Conservation (phyloP, 1,140 invertebrate genomes). For the Drosophila subobscura region DNA sequence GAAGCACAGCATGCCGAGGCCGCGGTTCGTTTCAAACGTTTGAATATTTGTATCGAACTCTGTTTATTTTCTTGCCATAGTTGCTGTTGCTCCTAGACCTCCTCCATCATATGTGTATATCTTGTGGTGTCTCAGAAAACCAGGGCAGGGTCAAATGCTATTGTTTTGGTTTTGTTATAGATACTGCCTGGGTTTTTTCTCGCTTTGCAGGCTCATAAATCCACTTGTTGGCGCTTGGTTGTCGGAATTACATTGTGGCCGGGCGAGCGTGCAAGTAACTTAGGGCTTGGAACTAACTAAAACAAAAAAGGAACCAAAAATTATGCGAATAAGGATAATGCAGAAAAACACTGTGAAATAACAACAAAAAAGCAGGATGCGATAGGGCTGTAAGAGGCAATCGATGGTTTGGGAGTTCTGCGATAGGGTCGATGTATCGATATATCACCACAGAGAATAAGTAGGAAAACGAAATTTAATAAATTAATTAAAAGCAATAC, state of each 20-base stretch:
- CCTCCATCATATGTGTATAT: conserved; percentile 1
- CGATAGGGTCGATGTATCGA: no score
- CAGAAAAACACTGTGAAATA: conserved; percentile 36
- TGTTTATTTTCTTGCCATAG: conserved; percentile 29
- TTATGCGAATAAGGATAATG: conserved; percentile 46
- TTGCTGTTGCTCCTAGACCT: conserved; percentile 6
- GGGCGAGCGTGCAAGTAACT: conserved; percentile 14
- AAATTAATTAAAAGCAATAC: no score
- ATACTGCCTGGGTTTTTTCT: conserved; percentile 41
- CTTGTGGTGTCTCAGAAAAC: conserved; percentile 38
- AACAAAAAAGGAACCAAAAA: conserved; percentile 47
- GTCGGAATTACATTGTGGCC: background rate
- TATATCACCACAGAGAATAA: no score
- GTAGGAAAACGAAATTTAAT: no score
- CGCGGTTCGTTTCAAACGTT: background rate
- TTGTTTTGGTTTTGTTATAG: conserved; percentile 71
- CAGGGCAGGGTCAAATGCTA: conserved; percentile 40
- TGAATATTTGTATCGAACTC: background rate
- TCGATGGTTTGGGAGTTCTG: no score
- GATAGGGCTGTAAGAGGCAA: background rate
- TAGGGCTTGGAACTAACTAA: conserved; percentile 33
- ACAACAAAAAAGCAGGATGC: conserved; percentile 49
- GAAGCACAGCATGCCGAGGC: conserved; percentile 62
- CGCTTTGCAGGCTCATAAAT: conserved; percentile 13
- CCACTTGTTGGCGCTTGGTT: conserved; percentile 13